phyloP scores from a whole-genome alignment of 35 echinoderm and acorn worm genomes.

The Apostichopus californicus region DNA sequence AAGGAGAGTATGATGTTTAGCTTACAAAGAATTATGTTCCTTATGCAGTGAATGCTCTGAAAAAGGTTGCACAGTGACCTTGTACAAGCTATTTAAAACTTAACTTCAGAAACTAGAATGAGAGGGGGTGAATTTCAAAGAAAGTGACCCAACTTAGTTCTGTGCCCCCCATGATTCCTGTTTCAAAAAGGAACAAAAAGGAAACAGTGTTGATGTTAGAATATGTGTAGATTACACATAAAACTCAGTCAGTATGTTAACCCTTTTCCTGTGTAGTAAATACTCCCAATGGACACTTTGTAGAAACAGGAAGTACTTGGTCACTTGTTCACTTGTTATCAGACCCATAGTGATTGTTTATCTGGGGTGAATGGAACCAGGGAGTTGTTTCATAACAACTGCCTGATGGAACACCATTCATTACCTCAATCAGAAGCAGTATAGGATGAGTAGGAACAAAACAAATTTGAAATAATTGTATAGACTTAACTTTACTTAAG shows the following conservation, averaged over 20 bases:
- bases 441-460: too few species aligned
- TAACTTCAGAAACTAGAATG: neutral
- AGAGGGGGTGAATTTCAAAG: conserved; percentile 16
- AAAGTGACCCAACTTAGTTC: conserved; percentile 5
- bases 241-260: conserved; percentile 37
- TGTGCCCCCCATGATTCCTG: conserved; percentile 13
- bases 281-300: too few species aligned
- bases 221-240: conserved; percentile 49
- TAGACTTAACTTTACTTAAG: too few species aligned
- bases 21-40: conserved; percentile 6
- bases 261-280: too few species aligned
- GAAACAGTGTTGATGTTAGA: conserved; percentile 21
- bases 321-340: too few species aligned
- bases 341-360: too few species aligned
- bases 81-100: conserved; percentile 8
- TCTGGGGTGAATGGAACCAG: too few species aligned
- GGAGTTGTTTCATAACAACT: too few species aligned
- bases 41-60: neutral
- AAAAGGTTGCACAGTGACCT: conserved; percentile 17
- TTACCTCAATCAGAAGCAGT: too few species aligned
- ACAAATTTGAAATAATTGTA: too few species aligned
- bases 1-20: neutral
- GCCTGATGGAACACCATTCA: too few species aligned
- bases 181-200: conserved; percentile 27
- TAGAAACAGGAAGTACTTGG: too few species aligned